phyloP scores from a whole-genome alignment of 2,888 invertebrate species.

The Pollenia labialis region DNA sequence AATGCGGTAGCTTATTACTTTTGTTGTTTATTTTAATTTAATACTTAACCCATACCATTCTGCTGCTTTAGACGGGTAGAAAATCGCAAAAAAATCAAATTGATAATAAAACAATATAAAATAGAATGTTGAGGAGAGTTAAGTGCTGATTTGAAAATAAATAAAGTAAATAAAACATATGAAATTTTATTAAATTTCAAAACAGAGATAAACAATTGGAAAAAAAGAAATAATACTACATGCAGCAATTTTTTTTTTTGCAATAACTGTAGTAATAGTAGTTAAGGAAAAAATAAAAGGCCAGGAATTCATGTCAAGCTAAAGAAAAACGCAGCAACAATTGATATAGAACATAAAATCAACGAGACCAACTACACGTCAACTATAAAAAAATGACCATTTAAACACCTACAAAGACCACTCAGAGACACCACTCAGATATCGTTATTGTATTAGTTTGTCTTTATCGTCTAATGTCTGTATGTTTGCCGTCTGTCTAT shows the following conservation, averaged over 20 bases:
- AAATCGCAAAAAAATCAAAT: background rate
- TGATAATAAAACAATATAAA: background rate
- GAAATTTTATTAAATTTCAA: background rate
- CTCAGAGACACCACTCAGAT: background rate
- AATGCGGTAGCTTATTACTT: too few species aligned
- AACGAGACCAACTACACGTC: background rate
- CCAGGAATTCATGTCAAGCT: background rate
- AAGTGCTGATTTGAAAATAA: background rate
- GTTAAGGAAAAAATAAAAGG: background rate
- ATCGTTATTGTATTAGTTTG: conserved; percentile 1
- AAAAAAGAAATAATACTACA: background rate
- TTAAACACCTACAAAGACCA: background rate
- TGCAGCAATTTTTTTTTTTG: conserved; percentile 1
- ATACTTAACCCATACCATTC: background rate
- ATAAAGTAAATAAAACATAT: background rate
- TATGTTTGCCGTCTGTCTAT: background rate
- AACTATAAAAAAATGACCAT: background rate
- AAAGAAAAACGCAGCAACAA: background rate
- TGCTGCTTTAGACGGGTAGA: background rate
- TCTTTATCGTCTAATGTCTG: conserved; percentile 17
- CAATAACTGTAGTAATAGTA: background rate
- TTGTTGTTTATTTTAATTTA: background rate
- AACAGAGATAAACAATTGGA: background rate
- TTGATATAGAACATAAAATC: conserved; percentile 19
- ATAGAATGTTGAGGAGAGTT: background rate